Evolutionary conservation across 2,888 invertebrate genomes (phyloP), one percentile per base, ranked within the genome.

Genomic region (Eudemis profundana): DNA sequence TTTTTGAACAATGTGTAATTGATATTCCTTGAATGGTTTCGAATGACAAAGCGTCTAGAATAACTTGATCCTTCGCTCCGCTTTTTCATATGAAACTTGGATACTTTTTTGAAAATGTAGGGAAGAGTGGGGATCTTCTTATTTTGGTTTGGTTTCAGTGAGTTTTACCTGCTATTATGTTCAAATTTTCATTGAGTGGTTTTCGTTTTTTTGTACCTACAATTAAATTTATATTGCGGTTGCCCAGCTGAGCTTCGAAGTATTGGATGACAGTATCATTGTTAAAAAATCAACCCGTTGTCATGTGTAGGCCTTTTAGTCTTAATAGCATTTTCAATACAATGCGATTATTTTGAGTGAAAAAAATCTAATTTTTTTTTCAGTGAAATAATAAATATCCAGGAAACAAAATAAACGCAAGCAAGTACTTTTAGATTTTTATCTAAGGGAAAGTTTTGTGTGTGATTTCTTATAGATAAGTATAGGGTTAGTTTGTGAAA

Each of bases 11-110:
- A 87, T 84, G 67, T 75, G 90, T 89, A 89, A 90, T 89, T 81
- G 90, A 89, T 89, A 89, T 82, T 80, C 81, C 77, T 79, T 78
- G 78, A 82, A 75, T 78, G 86, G 86, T 85, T 85, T 86, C 81
- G 74, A 83, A 85, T 85, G 78, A 80, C 82, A 66, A 65, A 29
- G 4, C 47, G 63, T 56, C 85, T 82, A 80, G 69, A 50, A 36
- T 73, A 61, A 38, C 23, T 67, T 67, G 75, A 69, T 49, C 69
- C 70, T 54, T 72, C 33, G 4, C 21, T 38, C 70, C 72, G 61
- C 67, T 68, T 61, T 67, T 54, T 17, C n/a, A 5, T 66, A 59
- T 66, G 56, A 49, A 61, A 42, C 3, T 19, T 19, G 15, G 59
- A 19, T 46, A 19, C 12, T 47, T 19, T 14, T n/a, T 19, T 14